These are phyloP conservation scores for Phrynocephalus vlangalii DNA, from an alignment of 2,797 vertebrate species.

Conservation along the genomic window DNA sequence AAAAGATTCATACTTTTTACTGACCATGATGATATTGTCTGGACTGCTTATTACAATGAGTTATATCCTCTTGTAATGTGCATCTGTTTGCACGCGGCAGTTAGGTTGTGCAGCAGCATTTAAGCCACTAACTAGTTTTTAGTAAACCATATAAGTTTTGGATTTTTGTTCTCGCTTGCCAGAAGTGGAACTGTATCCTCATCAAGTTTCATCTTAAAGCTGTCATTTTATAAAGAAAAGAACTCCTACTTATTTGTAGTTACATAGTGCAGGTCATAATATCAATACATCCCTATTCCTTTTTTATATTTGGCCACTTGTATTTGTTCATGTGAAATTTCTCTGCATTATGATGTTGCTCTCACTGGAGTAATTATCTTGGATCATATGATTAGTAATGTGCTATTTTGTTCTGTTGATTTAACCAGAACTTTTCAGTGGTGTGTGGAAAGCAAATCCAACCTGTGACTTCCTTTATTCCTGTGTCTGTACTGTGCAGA, in stretches of 20 bases:
- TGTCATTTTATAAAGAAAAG: background rate
- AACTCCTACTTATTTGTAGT: background rate
- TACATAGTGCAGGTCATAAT: background rate
- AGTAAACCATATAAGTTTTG: background rate
- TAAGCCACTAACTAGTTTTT: background rate
- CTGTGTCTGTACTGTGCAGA: background rate
- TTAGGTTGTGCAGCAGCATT: background rate
- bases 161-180: slow-evolving; percentile 5
- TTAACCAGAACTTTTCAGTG: background rate
- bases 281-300: background rate
- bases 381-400: background rate
- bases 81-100: slow-evolving; percentile 16
- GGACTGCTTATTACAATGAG: slow-evolving; percentile 46
- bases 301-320: background rate
- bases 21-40: slow-evolving; percentile 47
- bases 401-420: background rate
- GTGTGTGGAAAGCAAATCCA: background rate
- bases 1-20: slow-evolving; percentile 20
- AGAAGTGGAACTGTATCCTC: background rate
- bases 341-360: background rate
- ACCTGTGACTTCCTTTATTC: background rate
- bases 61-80: background rate
- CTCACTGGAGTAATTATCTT: background rate
- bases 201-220: background rate
- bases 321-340: background rate